Evolutionary conservation across 2,113 vertebrate species (phyloP).

Genomic region (Melanotaenia duboulayi): DNA sequence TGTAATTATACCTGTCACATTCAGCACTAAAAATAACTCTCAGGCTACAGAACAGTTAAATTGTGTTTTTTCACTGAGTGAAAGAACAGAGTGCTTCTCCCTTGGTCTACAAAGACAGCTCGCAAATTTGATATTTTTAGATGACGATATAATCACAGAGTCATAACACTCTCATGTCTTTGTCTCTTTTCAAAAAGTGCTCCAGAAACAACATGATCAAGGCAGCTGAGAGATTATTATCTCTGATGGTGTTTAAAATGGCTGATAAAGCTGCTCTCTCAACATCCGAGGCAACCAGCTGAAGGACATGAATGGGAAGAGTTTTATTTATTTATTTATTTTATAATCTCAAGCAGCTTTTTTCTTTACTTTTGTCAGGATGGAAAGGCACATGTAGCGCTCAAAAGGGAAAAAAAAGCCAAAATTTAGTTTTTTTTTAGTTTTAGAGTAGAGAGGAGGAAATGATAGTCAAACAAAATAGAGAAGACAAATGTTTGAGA

Average conservation of each 20-base stretch:
- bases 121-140: slow-evolving; percentile 62
- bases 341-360: neutral
- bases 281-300: slow-evolving; percentile 28
- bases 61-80: slow-evolving; percentile 17
- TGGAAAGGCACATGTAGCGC: slow-evolving; percentile 11
- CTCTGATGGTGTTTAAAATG: slow-evolving; percentile 51
- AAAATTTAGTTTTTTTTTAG: slow-evolving; percentile 22
- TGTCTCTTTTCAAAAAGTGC: slow-evolving; percentile 50
- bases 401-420: slow-evolving; percentile 16
- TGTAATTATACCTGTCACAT: slow-evolving; percentile 74
- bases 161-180: slow-evolving; percentile 41
- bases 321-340: neutral
- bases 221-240: slow-evolving; percentile 56
- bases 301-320: neutral
- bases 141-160: slow-evolving; percentile 49
- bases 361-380: slow-evolving; percentile 34
- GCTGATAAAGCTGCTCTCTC: slow-evolving; percentile 28
- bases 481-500: slow-evolving; percentile 52
- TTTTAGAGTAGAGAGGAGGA: slow-evolving; percentile 33
- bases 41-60: slow-evolving; percentile 56
- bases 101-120: slow-evolving; percentile 39
- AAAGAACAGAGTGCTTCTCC: slow-evolving; percentile 22
- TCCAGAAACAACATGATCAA: slow-evolving; percentile 61
- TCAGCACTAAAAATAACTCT: slow-evolving; percentile 65
- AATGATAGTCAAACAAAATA: slow-evolving; percentile 60